Conservation (phyloP, 2,797 vertebrate species). For the Dipus sagitta region DNA sequence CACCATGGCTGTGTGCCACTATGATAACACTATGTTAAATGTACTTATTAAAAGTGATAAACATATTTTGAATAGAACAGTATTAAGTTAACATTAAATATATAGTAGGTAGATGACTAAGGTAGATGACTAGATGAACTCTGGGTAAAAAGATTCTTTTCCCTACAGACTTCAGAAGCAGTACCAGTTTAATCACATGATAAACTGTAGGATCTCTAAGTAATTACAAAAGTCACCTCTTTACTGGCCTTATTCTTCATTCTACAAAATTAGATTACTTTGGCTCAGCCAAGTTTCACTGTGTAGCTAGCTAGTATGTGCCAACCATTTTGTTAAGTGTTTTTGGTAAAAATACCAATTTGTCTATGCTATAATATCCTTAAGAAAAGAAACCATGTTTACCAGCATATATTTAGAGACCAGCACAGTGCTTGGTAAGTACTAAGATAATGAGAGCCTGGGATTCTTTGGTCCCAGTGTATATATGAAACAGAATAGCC, state of each 20-base stretch:
- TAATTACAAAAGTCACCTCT: background rate
- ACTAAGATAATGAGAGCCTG: constrained; percentile 17
- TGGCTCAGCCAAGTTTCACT: constrained; percentile 29
- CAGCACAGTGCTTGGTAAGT: background rate
- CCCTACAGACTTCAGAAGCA: constrained; percentile 34
- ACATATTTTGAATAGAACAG: constrained; percentile 51
- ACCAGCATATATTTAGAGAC: constrained; percentile 9
- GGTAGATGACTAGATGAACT: constrained; percentile 29
- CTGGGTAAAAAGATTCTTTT: constrained; percentile 41
- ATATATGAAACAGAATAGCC: background rate
- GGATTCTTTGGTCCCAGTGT: constrained; percentile 4
- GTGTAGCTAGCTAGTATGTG: background rate
- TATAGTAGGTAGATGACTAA: too few relatives aligned
- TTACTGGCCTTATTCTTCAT: constrained; percentile 10
- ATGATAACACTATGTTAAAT: constrained; percentile 51
- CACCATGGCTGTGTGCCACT: too few relatives aligned
- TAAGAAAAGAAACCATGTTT: constrained; percentile 31
- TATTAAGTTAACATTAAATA: constrained; percentile 32
- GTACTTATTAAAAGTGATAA: constrained; percentile 36
- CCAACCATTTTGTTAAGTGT: background rate
- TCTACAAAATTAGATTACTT: constrained; percentile 42
- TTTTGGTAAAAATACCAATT: constrained; percentile 37
- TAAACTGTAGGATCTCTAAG: background rate
- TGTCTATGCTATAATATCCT: background rate
- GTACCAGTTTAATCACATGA: background rate